These are phyloP conservation scores for Acanthoscelides obtectus DNA, from an alignment of 2,888 invertebrate genomes.

Conservation along the genomic window DNA sequence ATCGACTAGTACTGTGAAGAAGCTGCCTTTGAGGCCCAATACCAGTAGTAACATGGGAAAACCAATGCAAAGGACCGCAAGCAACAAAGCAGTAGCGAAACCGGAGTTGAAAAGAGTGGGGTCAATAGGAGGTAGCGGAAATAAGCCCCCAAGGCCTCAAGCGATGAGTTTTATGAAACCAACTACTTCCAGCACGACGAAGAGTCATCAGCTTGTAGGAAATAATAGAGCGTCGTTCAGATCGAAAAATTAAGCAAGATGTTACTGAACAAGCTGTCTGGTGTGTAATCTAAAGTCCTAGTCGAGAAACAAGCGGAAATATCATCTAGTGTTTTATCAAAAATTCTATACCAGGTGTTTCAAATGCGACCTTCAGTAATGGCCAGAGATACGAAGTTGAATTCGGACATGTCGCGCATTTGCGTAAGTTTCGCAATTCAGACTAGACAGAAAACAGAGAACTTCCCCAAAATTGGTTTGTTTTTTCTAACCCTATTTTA, in stretches of 20 bases:
- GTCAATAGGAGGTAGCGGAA: conserved; percentile 30
- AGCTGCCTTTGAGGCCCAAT: conserved; percentile 51
- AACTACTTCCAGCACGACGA: conserved; percentile 78
- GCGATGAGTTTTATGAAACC: conserved; percentile 74
- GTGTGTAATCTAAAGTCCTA: neutral
- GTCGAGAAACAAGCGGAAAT: neutral
- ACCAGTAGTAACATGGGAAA: conserved; percentile 30
- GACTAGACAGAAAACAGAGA: too few relatives aligned
- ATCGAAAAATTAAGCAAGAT: conserved; percentile 23
- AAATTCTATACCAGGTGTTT: neutral
- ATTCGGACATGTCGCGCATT: too few relatives aligned
- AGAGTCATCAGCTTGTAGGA: conserved; percentile 37
- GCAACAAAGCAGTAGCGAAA: conserved; percentile 19
- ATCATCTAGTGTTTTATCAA: neutral
- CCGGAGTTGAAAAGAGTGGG: conserved; percentile 13
- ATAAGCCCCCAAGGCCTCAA: conserved; percentile 42
- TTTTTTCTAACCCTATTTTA: too few relatives aligned
- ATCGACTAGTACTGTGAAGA: conserved; percentile 72
- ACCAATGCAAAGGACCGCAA: conserved; percentile 26
- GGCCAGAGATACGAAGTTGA: too few relatives aligned
- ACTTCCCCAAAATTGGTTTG: too few relatives aligned
- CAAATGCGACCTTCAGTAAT: too few relatives aligned
- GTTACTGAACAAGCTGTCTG: neutral
- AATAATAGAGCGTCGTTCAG: conserved; percentile 20
- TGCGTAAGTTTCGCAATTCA: too few relatives aligned